Evolutionary conservation across 2,113 vertebrate genomes (phyloP).

Genomic region (Myiopsitta monachus): DNA sequence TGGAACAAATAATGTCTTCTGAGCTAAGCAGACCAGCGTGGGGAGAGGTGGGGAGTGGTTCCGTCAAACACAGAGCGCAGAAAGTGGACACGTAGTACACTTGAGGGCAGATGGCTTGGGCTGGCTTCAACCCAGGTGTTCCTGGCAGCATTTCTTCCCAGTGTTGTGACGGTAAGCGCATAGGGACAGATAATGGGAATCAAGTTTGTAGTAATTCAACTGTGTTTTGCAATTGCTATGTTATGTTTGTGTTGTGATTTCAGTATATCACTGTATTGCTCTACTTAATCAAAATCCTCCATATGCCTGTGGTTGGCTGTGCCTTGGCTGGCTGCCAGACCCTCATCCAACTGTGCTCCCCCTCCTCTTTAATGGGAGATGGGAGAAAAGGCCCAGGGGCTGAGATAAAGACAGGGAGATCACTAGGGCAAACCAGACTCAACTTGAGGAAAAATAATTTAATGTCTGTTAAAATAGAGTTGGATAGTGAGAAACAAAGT

Average conservation of each 20-base stretch:
- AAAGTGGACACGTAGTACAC: not conserved
- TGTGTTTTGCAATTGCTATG: not conserved
- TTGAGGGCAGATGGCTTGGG: not conserved
- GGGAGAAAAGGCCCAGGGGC: not conserved
- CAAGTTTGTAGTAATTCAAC: fast-evolving
- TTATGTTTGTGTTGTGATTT: not conserved
- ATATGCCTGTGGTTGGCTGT: not conserved
- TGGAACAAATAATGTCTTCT: not conserved
- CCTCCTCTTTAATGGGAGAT: fast-evolving
- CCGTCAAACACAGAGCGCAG: not conserved
- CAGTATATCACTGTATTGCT: not conserved
- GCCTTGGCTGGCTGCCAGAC: not conserved
- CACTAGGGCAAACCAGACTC: not conserved
- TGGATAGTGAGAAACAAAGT: not conserved
- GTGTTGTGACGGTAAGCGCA: fast-evolving
- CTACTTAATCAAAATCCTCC: not conserved
- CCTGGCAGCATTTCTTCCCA: not conserved
- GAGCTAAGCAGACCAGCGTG: not conserved
- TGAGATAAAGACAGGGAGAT: not conserved
- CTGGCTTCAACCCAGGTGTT: fast-evolving
- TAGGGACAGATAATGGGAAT: not conserved
- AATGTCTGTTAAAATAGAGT: not conserved
- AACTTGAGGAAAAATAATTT: not conserved
- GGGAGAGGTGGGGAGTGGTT: not conserved
- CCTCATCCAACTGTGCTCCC: not conserved